These are phyloP conservation scores for Rhyzopertha dominica DNA, from an alignment of 1,140 invertebrate species.

Conservation along the genomic window DNA sequence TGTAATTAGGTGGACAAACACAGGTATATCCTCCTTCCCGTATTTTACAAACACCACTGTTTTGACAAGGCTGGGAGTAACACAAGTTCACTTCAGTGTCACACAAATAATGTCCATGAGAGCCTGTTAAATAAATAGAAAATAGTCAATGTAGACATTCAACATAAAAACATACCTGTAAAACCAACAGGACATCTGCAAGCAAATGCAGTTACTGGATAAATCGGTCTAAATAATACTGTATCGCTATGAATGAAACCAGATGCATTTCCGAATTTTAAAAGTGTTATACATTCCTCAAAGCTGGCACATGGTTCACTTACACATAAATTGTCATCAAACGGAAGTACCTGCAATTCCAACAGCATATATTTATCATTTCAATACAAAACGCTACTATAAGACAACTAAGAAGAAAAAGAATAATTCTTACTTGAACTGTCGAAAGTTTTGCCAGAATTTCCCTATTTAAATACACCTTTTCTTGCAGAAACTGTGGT, in stretches of 20 bases:
- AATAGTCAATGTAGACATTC: constrained; percentile 1
- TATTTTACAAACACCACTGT: constrained; percentile 81
- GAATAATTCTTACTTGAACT: constrained; percentile 59
- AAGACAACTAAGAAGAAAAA: not conserved
- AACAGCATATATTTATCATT: not conserved
- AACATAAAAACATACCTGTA: constrained; percentile 55
- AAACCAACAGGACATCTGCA: constrained; percentile 84
- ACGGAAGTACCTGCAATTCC: constrained; percentile 76
- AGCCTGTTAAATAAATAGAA: constrained; percentile 52
- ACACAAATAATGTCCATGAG: constrained; percentile 86
- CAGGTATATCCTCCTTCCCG: constrained; percentile 92
- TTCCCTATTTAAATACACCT: constrained; percentile 87
- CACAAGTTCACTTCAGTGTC: constrained; percentile 97
- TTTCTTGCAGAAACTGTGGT: constrained; percentile 84
- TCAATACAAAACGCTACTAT: not conserved
- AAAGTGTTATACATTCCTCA: constrained; percentile 85
- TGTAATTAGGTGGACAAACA: constrained; percentile 71
- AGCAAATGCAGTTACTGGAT: constrained; percentile 90
- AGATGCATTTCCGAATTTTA: constrained; percentile 91
- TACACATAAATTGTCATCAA: constrained; percentile 96
- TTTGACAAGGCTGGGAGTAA: constrained; percentile 91
- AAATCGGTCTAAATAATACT: constrained; percentile 90
- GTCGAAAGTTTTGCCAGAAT: constrained; percentile 82
- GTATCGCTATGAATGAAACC: constrained; percentile 87
- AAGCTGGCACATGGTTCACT: constrained; percentile 94